A percentile compares a stretch with the other conserved stretches of the same genome.
Evolutionary conservation across 2,888 invertebrate species (phyloP).

Genomic region (Lottia scabra): DNA sequence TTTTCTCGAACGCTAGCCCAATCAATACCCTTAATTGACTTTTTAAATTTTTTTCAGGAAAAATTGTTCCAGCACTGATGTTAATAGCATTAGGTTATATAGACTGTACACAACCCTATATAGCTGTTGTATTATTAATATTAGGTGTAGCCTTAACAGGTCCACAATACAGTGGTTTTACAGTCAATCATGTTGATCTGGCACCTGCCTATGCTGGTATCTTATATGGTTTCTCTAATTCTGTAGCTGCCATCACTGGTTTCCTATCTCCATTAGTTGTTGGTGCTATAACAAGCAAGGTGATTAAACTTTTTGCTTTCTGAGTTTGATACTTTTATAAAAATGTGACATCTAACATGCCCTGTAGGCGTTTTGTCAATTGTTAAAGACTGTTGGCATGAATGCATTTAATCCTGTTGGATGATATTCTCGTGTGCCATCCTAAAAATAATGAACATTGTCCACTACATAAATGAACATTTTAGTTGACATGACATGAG

Average conservation of each 20-base stretch:
- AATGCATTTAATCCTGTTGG: too few species aligned
- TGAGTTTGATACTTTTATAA: too few species aligned
- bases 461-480: too few species aligned
- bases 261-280: slow-evolving; percentile 65
- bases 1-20: too few species aligned
- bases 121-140: slow-evolving; percentile 60
- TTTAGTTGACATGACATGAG: too few species aligned
- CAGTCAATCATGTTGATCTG: slow-evolving; percentile 69
- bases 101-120: slow-evolving; percentile 55
- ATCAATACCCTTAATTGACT: too few species aligned
- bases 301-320: slow-evolving; percentile 4
- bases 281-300: slow-evolving; percentile 58
- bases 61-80: slow-evolving; percentile 59
- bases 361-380: too few species aligned
- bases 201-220: slow-evolving; percentile 67
- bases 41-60: too few species aligned
- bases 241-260: slow-evolving; percentile 65
- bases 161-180: slow-evolving; percentile 63
- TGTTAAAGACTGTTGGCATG: too few species aligned
- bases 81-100: slow-evolving; percentile 63
- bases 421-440: too few species aligned
- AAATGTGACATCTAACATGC: too few species aligned
- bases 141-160: slow-evolving; percentile 62
- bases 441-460: too few species aligned
- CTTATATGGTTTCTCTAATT: slow-evolving; percentile 67